phyloP scores from a whole-genome alignment of 2,888 invertebrate species.

The Drosophila borealis region DNA sequence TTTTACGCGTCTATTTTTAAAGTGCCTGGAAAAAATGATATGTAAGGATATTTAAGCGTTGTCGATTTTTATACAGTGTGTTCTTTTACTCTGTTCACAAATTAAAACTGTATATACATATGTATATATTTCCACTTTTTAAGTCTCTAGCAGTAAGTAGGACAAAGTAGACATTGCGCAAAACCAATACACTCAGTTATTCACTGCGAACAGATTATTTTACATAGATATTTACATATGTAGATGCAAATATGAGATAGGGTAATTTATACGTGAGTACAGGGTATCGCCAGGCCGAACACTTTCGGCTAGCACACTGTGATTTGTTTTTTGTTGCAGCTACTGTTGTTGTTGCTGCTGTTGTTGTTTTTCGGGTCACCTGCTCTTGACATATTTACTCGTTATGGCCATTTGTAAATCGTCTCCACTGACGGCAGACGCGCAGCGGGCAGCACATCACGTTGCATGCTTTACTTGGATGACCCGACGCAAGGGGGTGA shows the following conservation, averaged over 20 bases:
- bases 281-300: conserved; percentile 1
- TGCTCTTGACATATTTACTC: conserved; percentile 84
- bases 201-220: neutral
- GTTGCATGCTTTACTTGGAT: conserved; percentile 17
- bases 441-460: conserved; percentile 41
- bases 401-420: conserved; percentile 71
- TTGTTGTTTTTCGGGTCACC: conserved; percentile 50
- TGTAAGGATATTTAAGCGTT: too few species aligned
- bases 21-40: too few species aligned
- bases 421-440: conserved; percentile 34
- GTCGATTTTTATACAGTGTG: too few species aligned
- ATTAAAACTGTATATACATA: too few species aligned
- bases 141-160: too few species aligned
- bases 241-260: neutral
- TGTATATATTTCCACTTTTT: too few species aligned
- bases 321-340: conserved; percentile 17
- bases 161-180: too few species aligned
- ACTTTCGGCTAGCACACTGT: neutral
- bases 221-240: too few species aligned
- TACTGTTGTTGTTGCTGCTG: conserved; percentile 12
- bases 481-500: neutral
- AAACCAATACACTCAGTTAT: too few species aligned
- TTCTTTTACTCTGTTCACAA: too few species aligned
- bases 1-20: too few species aligned
- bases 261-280: neutral